phyloP scores from a whole-genome alignment of 2,797 vertebrate genomes.

The Cryptoblepharus egeriae region DNA sequence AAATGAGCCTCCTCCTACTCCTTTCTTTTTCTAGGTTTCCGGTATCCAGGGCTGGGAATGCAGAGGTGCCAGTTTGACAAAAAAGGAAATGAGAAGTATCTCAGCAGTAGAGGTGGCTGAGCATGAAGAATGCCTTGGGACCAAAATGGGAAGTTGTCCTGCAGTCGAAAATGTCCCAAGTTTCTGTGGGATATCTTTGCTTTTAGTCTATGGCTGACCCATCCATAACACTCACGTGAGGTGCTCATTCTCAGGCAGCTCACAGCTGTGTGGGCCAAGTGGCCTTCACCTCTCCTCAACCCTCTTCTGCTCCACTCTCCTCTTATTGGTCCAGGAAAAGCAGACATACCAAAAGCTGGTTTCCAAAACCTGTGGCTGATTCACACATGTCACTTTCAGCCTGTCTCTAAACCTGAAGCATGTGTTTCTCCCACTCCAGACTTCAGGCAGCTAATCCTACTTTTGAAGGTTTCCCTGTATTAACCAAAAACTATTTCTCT shows the following conservation, averaged over 20 bases:
- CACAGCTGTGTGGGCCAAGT: too few species aligned
- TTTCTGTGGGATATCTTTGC: too few species aligned
- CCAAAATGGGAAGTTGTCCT: not conserved
- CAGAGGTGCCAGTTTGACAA: not conserved
- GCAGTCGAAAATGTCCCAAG: too few species aligned
- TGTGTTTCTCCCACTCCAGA: not conserved
- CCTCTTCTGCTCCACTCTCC: too few species aligned
- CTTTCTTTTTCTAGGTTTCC: not conserved
- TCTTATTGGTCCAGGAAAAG: not conserved
- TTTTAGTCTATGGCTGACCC: too few species aligned
- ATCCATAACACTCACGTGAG: too few species aligned
- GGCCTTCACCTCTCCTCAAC: too few species aligned
- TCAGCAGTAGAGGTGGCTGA: not conserved
- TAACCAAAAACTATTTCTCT: too few species aligned
- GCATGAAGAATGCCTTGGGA: not conserved
- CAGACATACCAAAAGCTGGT: not conserved
- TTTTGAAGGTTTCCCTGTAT: too few species aligned
- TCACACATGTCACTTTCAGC: not conserved
- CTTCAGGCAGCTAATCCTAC: not conserved
- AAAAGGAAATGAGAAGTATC: not conserved
- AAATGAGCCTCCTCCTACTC: not conserved
- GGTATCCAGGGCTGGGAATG: not conserved
- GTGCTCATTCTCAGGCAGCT: too few species aligned
- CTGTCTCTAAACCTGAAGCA: not conserved
- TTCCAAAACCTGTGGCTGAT: not conserved